phyloP scores from a whole-genome alignment of 2,888 invertebrate genomes.

The Drosophila neonasuta region DNA sequence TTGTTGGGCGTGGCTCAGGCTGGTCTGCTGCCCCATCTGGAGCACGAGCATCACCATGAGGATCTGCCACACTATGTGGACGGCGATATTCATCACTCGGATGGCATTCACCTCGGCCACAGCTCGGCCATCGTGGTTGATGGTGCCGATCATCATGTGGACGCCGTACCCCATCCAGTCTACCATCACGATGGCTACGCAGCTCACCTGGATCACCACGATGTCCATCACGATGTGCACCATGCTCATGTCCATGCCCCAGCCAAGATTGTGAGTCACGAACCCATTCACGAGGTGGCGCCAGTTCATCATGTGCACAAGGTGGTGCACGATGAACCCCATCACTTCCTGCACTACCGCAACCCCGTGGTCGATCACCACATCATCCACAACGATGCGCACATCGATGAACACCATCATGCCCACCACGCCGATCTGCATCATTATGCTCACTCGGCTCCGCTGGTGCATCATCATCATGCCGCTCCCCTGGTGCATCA shows the following conservation, averaged over 20 bases:
- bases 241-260: slow-evolving; percentile 66
- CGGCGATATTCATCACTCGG: slow-evolving; percentile 67
- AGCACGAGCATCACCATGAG: slow-evolving; percentile 67
- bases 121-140: slow-evolving; percentile 79
- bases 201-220: slow-evolving; percentile 60
- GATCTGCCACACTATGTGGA: slow-evolving; percentile 66
- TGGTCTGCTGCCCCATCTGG: slow-evolving; percentile 76
- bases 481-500: slow-evolving; percentile 71
- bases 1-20: slow-evolving; percentile 76
- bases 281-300: slow-evolving; percentile 80
- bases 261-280: slow-evolving; percentile 78
- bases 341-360: slow-evolving; percentile 80
- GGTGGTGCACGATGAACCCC: slow-evolving; percentile 80
- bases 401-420: slow-evolving; percentile 72
- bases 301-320: slow-evolving; percentile 81
- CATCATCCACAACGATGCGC: slow-evolving; percentile 74
- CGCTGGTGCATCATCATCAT: slow-evolving; percentile 62
- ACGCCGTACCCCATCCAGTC: slow-evolving; percentile 65
- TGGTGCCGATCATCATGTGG: slow-evolving; percentile 66
- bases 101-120: slow-evolving; percentile 78
- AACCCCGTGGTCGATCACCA: slow-evolving; percentile 80
- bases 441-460: slow-evolving; percentile 62
- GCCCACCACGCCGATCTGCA: slow-evolving; percentile 53
- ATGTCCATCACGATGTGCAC: slow-evolving; percentile 63
- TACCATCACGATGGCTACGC: slow-evolving; percentile 71